Conservation (phyloP, 2,888 invertebrate species). For the Erynnis tages region DNA sequence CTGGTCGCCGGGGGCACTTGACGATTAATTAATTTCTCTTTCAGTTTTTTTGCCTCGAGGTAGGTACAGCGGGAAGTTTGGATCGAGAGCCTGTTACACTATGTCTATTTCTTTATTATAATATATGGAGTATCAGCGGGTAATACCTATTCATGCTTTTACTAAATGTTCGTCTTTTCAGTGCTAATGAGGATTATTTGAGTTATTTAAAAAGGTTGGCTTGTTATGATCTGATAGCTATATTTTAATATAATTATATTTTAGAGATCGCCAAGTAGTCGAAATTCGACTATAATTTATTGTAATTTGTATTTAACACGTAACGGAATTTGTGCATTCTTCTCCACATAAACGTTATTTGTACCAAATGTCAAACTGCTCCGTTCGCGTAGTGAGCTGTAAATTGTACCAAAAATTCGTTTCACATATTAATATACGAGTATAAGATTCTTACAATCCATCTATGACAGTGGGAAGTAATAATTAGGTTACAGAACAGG, state of each 20-base stretch:
- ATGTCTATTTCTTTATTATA: conserved; percentile 18
- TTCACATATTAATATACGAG: too few species aligned
- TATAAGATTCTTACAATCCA: neutral
- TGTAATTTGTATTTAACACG: too few species aligned
- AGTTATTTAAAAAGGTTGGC: conserved; percentile 6
- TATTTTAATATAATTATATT: too few species aligned
- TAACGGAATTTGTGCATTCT: too few species aligned
- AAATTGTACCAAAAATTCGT: too few species aligned
- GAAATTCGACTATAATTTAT: too few species aligned
- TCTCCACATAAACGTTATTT: too few species aligned
- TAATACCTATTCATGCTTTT: conserved; percentile 3
- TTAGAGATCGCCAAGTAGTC: too few species aligned
- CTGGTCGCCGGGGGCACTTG: conserved; percentile 44
- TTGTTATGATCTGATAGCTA: too few species aligned
- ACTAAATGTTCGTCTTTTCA: neutral
- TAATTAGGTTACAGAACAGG: conserved; percentile 54
- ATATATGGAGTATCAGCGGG: conserved; percentile 1
- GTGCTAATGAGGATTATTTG: neutral
- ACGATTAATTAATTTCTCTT: conserved; percentile 55
- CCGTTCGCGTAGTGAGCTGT: too few species aligned
- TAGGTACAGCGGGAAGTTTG: conserved; percentile 28
- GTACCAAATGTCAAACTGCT: too few species aligned
- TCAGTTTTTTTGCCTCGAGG: conserved; percentile 34
- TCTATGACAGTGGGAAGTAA: conserved; percentile 13
- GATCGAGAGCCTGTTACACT: conserved; percentile 25